Conservation (phyloP, 2,113 vertebrate species). For the Caloenas nicobarica region DNA sequence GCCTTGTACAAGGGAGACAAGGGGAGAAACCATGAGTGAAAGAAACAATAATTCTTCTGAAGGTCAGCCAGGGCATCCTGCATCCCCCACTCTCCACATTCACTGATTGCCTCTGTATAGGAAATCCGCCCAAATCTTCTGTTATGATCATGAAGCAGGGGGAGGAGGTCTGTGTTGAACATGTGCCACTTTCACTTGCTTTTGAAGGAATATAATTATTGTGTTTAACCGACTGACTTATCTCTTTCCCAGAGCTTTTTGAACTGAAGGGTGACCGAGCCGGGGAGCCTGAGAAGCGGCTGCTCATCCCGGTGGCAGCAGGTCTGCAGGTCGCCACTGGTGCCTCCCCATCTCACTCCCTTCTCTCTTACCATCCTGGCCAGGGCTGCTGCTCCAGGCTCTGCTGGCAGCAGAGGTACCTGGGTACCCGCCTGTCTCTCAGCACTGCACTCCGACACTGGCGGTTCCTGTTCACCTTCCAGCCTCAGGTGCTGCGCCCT, state of each 20-base stretch:
- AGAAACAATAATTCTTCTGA: constrained; percentile 68
- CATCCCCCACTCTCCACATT: constrained; percentile 33
- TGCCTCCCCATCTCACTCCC: neutral
- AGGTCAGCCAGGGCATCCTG: constrained; percentile 68
- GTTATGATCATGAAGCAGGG: constrained; percentile 31
- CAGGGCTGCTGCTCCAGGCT: neutral
- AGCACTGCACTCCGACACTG: neutral
- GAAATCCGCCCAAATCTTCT: constrained; percentile 68
- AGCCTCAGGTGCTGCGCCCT: neutral
- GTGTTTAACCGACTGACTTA: constrained; percentile 54
- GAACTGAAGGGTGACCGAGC: neutral
- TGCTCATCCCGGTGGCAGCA: neutral
- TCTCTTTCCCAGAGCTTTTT: constrained; percentile 33
- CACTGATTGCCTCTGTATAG: constrained; percentile 68
- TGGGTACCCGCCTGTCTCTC: neutral
- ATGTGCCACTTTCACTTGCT: constrained; percentile 23
- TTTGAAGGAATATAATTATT: constrained; percentile 65
- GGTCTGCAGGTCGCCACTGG: neutral
- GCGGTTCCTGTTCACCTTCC: neutral
- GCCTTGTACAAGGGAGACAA: constrained; percentile 8
- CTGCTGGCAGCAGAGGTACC: neutral
- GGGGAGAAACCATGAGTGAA: neutral
- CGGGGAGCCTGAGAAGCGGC: neutral
- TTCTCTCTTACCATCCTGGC: neutral
- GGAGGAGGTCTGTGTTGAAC: constrained; percentile 17